Evolutionary conservation across 2,888 invertebrate genomes (phyloP).

Genomic region (Mythimna albipuncta): DNA sequence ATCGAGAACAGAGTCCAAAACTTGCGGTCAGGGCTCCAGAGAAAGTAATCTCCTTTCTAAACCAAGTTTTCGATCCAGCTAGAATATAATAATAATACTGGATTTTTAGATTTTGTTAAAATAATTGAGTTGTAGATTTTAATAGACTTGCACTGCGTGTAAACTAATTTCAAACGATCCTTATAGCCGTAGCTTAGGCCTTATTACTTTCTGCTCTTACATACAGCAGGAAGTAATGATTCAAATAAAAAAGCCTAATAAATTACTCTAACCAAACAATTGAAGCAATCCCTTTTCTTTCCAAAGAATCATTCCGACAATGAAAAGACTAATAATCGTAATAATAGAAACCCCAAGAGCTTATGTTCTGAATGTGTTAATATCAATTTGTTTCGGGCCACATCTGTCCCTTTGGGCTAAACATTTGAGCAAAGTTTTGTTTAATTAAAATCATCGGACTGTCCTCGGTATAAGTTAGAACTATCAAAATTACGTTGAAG

Average conservation of each 20-base stretch:
- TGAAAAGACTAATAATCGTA: conserved; percentile 43
- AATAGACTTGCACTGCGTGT: no score
- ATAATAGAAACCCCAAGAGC: conserved; percentile 49
- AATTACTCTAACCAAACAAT: not conserved
- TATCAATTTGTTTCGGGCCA: conserved; percentile 61
- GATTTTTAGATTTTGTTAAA: no score
- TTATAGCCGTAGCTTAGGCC: no score
- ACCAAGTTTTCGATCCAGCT: no score
- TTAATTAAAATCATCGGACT: conserved; percentile 69
- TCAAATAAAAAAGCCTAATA: not conserved
- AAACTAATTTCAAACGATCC: no score
- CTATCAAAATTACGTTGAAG: conserved; percentile 60
- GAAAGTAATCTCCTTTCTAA: no score
- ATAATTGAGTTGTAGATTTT: no score
- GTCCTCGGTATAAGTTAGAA: conserved; percentile 51
- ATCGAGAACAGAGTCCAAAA: no score
- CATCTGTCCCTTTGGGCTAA: conserved; percentile 54
- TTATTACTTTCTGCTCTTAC: no score
- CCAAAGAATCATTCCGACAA: conserved; percentile 3
- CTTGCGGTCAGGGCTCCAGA: no score
- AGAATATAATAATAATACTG: no score
- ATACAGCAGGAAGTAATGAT: not conserved
- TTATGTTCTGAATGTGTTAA: conserved; percentile 63
- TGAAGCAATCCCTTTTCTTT: not conserved
- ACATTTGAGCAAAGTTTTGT: conserved; percentile 63